A percentile compares a stretch with the other conserved stretches of the same genome.
Evolutionary conservation across 53 echinoderm and acorn worm genomes (phyloP).

Genomic region (Actinopyga echinites): DNA sequence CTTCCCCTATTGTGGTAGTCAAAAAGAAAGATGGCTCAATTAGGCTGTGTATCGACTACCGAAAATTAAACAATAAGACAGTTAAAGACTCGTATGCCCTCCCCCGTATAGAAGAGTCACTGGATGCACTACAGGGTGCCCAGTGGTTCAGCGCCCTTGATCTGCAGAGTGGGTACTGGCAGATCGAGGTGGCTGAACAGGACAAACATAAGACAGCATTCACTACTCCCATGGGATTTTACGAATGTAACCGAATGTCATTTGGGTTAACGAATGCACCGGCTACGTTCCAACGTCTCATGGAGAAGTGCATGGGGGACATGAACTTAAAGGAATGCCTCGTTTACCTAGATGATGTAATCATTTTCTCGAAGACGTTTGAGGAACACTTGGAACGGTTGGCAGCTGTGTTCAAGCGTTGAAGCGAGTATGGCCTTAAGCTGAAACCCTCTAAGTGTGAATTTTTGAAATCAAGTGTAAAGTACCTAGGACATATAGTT

Average conservation of each 20-base stretch:
- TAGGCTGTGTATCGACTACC: conserved; percentile 52
- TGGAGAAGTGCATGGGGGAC: conserved; percentile 11
- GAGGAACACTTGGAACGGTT: conserved; percentile 39
- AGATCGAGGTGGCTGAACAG: conserved; percentile 33
- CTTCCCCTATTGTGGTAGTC: conserved; percentile 56
- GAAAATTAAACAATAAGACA: conserved; percentile 43
- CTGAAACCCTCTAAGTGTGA: conserved; percentile 41
- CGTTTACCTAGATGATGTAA: conserved; percentile 44
- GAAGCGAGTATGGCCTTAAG: conserved; percentile 35
- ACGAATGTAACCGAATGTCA: conserved; percentile 28
- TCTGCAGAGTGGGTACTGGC: conserved; percentile 59
- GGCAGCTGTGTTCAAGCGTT: conserved; percentile 14
- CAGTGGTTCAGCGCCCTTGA: conserved; percentile 54
- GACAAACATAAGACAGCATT: conserved; percentile 61
- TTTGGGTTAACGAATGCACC: conserved; percentile 46
- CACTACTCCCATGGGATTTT: conserved; percentile 37
- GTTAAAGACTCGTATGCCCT: conserved; percentile 47
- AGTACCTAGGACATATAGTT: conserved; percentile 35
- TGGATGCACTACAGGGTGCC: conserved; percentile 51
- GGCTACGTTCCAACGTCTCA: conserved; percentile 18
- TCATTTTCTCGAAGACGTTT: conserved; percentile 29
- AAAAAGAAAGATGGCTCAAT: conserved; percentile 51
- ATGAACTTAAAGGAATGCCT: conserved; percentile 40
- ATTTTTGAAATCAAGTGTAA: not conserved
- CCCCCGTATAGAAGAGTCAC: conserved; percentile 59